These are phyloP conservation scores for Drosophila cardini DNA, from an alignment of 1,140 invertebrate species.

Conservation along the genomic window DNA sequence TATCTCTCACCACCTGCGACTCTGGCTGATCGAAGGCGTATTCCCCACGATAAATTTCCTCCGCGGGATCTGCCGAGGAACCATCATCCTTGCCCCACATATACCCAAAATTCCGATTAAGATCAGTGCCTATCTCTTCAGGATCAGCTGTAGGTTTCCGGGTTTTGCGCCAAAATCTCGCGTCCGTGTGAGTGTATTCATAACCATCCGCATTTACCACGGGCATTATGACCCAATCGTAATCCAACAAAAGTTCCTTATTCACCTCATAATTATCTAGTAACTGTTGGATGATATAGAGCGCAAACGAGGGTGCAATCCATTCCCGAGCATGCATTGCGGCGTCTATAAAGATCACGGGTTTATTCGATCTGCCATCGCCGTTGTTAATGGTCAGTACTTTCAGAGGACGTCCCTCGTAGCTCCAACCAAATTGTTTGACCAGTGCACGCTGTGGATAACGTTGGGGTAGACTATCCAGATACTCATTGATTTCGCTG, in stretches of 20 bases:
- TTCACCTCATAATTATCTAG: slow-evolving; percentile 85
- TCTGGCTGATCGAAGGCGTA: slow-evolving; percentile 90
- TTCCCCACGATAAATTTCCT: slow-evolving; percentile 88
- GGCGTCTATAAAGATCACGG: slow-evolving; percentile 86
- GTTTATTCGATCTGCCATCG: slow-evolving; percentile 82
- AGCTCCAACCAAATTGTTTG: slow-evolving; percentile 84
- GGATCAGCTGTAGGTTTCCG: slow-evolving; percentile 56
- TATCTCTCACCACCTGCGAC: slow-evolving; percentile 85
- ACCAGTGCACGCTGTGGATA: slow-evolving; percentile 85
- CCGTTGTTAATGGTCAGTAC: slow-evolving; percentile 85
- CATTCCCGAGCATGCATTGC: slow-evolving; percentile 90
- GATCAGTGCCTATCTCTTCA: slow-evolving; percentile 86
- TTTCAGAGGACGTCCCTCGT: slow-evolving; percentile 86
- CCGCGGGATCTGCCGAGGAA: slow-evolving; percentile 88
- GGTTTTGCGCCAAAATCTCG: slow-evolving; percentile 86
- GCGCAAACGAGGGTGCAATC: slow-evolving; percentile 88
- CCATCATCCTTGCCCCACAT: slow-evolving; percentile 88
- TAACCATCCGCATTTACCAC: slow-evolving; percentile 86
- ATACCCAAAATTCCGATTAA: slow-evolving; percentile 88
- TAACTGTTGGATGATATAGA: slow-evolving; percentile 88
- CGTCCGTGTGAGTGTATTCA: slow-evolving; percentile 70
- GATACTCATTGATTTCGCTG: slow-evolving; percentile 85
- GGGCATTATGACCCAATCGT: slow-evolving; percentile 87
- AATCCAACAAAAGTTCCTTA: slow-evolving; percentile 84
- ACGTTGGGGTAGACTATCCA: slow-evolving; percentile 84